phyloP scores from a whole-genome alignment of 2,113 vertebrate species.

The Lucifuga dentata region DNA sequence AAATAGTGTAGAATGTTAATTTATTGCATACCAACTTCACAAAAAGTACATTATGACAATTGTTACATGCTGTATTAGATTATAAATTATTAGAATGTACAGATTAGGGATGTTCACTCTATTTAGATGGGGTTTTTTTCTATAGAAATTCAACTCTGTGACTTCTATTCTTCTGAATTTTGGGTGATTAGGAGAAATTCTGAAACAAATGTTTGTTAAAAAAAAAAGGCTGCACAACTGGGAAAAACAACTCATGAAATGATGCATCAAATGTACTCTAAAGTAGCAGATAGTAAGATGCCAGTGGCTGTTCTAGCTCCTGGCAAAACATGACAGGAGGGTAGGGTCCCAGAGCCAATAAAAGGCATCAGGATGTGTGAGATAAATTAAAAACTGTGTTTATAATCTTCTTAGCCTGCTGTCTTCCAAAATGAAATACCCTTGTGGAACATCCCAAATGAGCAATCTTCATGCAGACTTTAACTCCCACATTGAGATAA shows the following conservation, averaged over 20 bases:
- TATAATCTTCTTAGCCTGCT: constrained; percentile 84
- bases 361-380: constrained; percentile 75
- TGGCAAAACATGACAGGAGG: constrained; percentile 86
- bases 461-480: constrained; percentile 69
- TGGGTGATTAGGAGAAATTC: not conserved
- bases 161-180: not conserved
- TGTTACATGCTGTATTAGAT: too few species aligned
- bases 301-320: constrained; percentile 75
- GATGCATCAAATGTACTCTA: constrained; percentile 63
- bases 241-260: constrained; percentile 50
- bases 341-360: constrained; percentile 78
- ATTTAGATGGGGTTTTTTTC: too few species aligned
- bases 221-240: constrained; percentile 25
- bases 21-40: too few species aligned
- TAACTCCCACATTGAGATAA: constrained; percentile 66
- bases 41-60: too few species aligned
- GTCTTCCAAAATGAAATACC: constrained; percentile 81
- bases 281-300: constrained; percentile 73
- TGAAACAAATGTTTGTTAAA: not conserved
- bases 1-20: too few species aligned
- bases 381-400: constrained; percentile 84
- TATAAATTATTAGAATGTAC: too few species aligned
- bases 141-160: too few species aligned
- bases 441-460: constrained; percentile 78
- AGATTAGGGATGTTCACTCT: too few species aligned